A percentile compares a stretch with the other conserved stretches of the same genome.
Conservation (phyloP, 2,113 vertebrate genomes). For the Fregetta grallaria region DNA sequence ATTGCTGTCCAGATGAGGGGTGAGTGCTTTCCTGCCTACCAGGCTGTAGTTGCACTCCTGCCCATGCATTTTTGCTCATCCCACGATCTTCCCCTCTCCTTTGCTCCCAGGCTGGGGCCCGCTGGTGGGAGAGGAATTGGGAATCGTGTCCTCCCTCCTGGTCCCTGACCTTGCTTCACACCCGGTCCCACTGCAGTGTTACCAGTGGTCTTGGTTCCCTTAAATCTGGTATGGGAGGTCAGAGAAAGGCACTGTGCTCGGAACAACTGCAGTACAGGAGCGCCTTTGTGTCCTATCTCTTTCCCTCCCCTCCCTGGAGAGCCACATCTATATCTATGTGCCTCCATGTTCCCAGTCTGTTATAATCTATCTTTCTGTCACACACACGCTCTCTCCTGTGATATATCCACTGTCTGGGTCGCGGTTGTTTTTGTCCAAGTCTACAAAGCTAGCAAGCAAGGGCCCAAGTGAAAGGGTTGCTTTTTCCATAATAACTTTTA, state of each 20-base stretch:
- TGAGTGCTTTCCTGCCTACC: neutral
- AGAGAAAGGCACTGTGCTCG: neutral
- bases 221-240: accelerated
- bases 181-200: neutral
- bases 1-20: neutral
- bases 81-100: neutral
- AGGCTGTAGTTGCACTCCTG: neutral
- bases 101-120: neutral
- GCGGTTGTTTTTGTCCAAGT: neutral
- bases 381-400: neutral
- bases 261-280: neutral
- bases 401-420: neutral
- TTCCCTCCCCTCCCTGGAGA: neutral
- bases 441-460: neutral
- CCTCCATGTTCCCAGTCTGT: neutral
- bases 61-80: neutral
- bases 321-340: neutral
- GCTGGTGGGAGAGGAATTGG: neutral
- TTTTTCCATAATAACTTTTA: neutral
- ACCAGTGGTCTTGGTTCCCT: neutral
- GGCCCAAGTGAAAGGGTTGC: neutral
- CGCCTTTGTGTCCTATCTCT: neutral
- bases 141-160: neutral
- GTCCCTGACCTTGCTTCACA: neutral
- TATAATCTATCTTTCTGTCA: neutral